Conservation (phyloP, 1,140 invertebrate genomes). For the Calosoma granatense region DNA sequence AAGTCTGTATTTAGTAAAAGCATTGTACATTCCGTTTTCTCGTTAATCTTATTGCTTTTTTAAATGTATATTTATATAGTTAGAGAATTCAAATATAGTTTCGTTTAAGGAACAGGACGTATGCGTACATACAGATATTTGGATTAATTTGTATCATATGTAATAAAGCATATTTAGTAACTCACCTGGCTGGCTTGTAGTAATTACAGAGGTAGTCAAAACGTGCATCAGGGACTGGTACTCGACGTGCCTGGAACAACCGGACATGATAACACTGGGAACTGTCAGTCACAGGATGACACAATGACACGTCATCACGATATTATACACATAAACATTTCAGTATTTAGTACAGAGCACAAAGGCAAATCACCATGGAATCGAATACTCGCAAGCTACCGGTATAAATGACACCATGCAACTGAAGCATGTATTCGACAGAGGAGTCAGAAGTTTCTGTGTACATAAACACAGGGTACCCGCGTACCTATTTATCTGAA, state of each 20-base stretch:
- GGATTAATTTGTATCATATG: not conserved
- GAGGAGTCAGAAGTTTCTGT: not conserved
- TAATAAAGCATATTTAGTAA: conserved; percentile 5
- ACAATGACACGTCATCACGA: not conserved
- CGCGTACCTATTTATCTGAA: not conserved
- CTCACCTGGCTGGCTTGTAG: conserved; percentile 90
- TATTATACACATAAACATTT: not conserved
- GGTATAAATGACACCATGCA: conserved; percentile 15
- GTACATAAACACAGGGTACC: not conserved
- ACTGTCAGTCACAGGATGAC: not conserved
- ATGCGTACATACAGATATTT: no score
- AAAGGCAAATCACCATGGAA: no score
- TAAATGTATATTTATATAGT: no score
- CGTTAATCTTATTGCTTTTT: no score
- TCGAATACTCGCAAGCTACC: conserved; percentile 29
- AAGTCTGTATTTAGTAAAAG: no score
- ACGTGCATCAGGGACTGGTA: conserved; percentile 93
- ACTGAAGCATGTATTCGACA: conserved; percentile 10
- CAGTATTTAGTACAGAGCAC: not conserved
- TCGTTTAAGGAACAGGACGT: no score
- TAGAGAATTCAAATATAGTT: no score
- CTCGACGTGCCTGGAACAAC: conserved; percentile 70
- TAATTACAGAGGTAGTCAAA: conserved; percentile 90
- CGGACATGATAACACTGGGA: conserved; percentile 18
- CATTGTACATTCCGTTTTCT: no score